Evolutionary conservation across 2,113 vertebrate genomes (phyloP), one percentile per base, ranked within the genome.

Genomic region (Cyphomyrus discorhynchus): DNA sequence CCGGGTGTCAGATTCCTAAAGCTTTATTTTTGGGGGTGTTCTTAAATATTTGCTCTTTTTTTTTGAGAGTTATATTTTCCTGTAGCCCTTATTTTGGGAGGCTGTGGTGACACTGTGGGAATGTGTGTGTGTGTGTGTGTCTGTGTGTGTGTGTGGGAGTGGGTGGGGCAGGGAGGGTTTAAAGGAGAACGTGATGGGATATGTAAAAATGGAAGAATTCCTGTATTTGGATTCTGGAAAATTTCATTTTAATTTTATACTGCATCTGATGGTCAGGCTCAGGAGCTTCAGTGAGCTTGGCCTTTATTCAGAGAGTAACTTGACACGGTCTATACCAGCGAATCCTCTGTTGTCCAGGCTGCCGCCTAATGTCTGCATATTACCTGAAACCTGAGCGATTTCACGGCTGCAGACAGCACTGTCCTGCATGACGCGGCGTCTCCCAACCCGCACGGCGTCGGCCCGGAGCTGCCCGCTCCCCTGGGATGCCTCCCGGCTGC

Each of bases 11-110:
- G 56, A 56, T 24, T 66, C 52, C 53, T 88, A 42, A 42, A 35
- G 50, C 86, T 58, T 39, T 39, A 21, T 87, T 87, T 87, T 87
- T 31, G 53, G 87, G 53, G 53, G 52, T 66, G 87, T 62, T 66
- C 50, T 66, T 62, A 46, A 88, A 45, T 42, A 45, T 88, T 88
- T 88, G 31, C 53, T 45, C 7, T 19, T 42, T 15, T 39, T 10
- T 50, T 66, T 42, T 58, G 86, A 62, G 87, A 88, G 56, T 35
- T 31, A 17, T 88, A 53, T 62, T n/a, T 52, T 47, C 42, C 42
- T 35, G 39, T 84, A 46, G 82, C 45, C 82, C 45, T 84, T 84
- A 77, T 84, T 84, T 24, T 84, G 45, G 82, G 35, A 24, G 82
- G 39, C 80, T 21, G 5, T 24, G 74, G 15, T 21, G 15, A 46